phyloP scores from a whole-genome alignment of 2,113 vertebrate species.

The Onychostoma macrolepis region DNA sequence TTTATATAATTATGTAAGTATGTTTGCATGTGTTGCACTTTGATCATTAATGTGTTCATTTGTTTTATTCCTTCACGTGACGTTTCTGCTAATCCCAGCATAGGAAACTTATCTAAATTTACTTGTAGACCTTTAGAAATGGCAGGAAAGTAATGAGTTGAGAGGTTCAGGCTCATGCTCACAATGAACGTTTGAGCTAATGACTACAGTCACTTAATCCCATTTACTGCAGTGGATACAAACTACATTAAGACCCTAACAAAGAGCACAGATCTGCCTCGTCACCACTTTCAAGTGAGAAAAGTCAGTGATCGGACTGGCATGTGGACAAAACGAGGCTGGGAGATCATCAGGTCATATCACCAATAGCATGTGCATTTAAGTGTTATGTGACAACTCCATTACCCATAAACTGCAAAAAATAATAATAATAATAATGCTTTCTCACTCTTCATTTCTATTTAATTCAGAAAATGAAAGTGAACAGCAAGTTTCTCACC shows the following conservation, averaged over 20 bases:
- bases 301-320: conserved; percentile 17
- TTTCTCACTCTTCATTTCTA: background rate
- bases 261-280: conserved; percentile 4
- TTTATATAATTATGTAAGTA: background rate
- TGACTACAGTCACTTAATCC: conserved; percentile 6
- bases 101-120: background rate
- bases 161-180: conserved; percentile 5
- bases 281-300: conserved; percentile 1
- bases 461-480: background rate
- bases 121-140: background rate
- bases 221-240: conserved; percentile 32
- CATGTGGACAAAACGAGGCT: background rate
- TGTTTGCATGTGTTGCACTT: background rate
- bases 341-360: background rate
- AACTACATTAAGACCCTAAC: background rate
- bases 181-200: conserved; percentile 12
- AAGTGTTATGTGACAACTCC: background rate
- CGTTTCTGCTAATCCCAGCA: background rate
- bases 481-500: background rate
- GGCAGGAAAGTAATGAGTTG: conserved; percentile 11
- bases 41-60: background rate
- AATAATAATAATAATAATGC: too few species aligned
- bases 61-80: background rate
- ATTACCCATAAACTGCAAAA: background rate
- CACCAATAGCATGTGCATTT: background rate